Conservation (phyloP, 2,113 vertebrate species). For the Patagioenas fasciata region DNA sequence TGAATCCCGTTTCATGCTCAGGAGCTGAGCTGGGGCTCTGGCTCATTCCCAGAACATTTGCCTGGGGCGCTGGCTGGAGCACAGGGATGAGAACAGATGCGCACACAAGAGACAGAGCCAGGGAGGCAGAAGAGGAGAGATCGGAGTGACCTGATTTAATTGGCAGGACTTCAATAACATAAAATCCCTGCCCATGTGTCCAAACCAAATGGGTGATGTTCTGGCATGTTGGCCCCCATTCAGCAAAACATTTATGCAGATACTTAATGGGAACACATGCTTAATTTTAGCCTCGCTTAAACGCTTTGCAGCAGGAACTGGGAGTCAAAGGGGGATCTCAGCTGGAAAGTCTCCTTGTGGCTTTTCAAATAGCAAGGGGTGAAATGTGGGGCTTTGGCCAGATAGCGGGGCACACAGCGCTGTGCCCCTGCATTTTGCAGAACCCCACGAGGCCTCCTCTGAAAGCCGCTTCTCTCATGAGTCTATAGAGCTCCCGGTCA, state of each 20-base stretch:
- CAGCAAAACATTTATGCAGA: conserved; percentile 1
- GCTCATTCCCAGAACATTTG: background rate
- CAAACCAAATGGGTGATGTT: conserved; percentile 28
- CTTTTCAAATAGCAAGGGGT: background rate
- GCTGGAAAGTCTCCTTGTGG: background rate
- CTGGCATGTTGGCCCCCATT: conserved; percentile 17
- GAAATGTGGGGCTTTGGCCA: background rate
- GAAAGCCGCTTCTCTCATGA: rapidly evolving
- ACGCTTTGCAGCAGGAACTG: background rate
- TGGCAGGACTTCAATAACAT: conserved; percentile 48
- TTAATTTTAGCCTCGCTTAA: background rate
- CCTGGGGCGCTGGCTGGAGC: background rate
- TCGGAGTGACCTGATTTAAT: conserved; percentile 60
- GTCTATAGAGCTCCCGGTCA: background rate
- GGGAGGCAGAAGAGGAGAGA: background rate
- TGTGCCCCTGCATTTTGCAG: background rate
- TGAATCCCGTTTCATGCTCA: background rate
- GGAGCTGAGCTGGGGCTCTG: background rate
- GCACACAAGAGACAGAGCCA: background rate
- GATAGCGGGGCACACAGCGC: rapidly evolving
- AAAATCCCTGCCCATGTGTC: conserved; percentile 11
- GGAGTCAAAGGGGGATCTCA: background rate
- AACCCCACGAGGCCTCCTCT: rapidly evolving
- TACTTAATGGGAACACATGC: background rate
- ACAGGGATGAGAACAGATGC: background rate